These are phyloP conservation scores for Adelosebastes latens DNA, from an alignment of 2,797 vertebrate species.

Conservation along the genomic window DNA sequence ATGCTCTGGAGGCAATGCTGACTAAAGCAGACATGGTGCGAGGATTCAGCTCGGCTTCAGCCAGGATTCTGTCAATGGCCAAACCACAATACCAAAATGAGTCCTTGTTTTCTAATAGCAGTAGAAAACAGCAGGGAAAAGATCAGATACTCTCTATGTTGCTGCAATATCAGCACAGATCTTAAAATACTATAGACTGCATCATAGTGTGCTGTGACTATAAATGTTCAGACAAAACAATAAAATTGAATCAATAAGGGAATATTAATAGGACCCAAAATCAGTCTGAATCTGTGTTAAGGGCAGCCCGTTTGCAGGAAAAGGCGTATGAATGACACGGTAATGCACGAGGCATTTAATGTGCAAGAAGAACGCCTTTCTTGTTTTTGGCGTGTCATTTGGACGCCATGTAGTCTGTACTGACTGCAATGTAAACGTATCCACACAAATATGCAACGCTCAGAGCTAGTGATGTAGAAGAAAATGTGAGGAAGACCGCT, in stretches of 20 bases:
- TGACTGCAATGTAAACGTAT: no score
- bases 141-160: background rate
- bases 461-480: no score
- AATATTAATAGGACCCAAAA: background rate
- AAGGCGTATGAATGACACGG: no score
- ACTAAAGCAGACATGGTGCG: conserved; percentile 57
- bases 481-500: no score
- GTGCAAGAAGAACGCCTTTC: no score
- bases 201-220: background rate
- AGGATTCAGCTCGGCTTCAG: conserved; percentile 39
- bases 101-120: conserved; percentile 51
- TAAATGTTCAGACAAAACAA: background rate
- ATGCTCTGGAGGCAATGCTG: conserved; percentile 57
- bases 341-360: no score
- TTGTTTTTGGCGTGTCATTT: no score
- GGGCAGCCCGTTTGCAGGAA: no score
- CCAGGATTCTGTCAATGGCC: conserved; percentile 54
- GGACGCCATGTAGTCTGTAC: no score
- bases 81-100: conserved; percentile 54
- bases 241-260: background rate
- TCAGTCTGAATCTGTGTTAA: background rate
- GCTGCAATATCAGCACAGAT: conserved; percentile 5
- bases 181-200: background rate
- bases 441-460: no score
- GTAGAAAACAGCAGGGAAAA: conserved; percentile 28